Base-by-base conservation (phyloP, 1,140 invertebrate genomes). In the Centruroides sculpturatus region DNA sequence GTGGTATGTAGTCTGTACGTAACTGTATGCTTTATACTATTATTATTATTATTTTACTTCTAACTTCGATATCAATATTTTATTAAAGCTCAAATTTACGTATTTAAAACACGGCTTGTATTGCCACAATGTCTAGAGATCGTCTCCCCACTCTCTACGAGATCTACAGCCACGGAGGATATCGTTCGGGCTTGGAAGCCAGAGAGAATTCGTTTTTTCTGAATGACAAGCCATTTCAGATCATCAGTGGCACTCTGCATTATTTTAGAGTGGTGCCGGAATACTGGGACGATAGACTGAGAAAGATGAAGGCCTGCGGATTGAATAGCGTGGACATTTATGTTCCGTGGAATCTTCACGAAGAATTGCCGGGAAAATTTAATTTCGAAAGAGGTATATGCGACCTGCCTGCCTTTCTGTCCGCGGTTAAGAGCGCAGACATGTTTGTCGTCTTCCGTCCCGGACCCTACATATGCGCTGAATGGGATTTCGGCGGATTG, bases 401-500 rank as follows among this genome's bases (percentile, higher is more conserved):
- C 46, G 69, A 79, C 66, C 59, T 78, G 36, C 67, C 66, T 4
- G 52, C 60, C n/a, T 79, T 77, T 66, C 65, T 80, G 5, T 59
- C 70, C 49, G 58, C 68, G 12, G 76, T 76, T 8, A 69, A 77
- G 60, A 71, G 77, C 52, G 65, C 69, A 52, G 74, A 70, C 12
- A 64, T 79, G 53, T 64, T 71, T 46, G 77, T 78, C 4, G 69
- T 80, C 5, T 63, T 79, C 0, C 66, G 78, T 55, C 64, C 73
- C 51, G 78, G 78, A 11, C 77, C 78, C 4, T 79, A 78, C 61
- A 76, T 77, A 36, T 76, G 76, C 71, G 76, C 72, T 41, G 78
- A 79, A 66, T 73, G 75, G 71, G 78, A 79, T 58, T 76, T 75
- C 71, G 75, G 75, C 48, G 75, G 75, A 7, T 67, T 76, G 56